Conservation (phyloP, 92 coral and sea anemone genomes). For the Palythoa grandis region DNA sequence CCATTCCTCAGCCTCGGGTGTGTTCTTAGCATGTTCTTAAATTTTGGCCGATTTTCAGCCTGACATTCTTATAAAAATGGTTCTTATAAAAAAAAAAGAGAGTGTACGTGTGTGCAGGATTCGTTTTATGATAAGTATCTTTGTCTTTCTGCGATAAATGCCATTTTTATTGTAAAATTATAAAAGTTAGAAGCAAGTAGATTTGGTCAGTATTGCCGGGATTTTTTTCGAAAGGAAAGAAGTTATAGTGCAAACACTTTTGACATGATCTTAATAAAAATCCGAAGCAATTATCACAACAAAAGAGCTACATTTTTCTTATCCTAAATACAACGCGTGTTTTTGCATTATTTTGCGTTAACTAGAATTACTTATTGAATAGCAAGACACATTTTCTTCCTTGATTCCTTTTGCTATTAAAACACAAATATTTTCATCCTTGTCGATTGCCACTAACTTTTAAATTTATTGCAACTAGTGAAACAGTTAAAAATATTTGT, state of each 20-base stretch:
- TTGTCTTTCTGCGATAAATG: constrained; percentile 1
- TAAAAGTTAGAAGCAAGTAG: not conserved
- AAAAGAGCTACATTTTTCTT: not conserved
- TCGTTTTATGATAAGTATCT: not conserved
- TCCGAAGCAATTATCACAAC: not conserved
- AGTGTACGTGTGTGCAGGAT: not conserved
- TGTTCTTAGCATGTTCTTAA: no score
- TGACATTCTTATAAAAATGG: no score
- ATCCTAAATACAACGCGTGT: not conserved
- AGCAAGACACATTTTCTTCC: not conserved
- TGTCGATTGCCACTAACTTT: not conserved
- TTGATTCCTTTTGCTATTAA: not conserved
- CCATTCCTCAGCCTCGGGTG: no score
- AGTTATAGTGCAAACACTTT: no score
- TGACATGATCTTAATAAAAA: not conserved
- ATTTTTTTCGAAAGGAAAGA: not conserved
- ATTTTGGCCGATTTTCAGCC: no score
- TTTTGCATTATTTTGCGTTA: not conserved
- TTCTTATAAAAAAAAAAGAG: no score
- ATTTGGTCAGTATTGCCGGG: not conserved
- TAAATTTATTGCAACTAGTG: not conserved
- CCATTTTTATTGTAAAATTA: not conserved
- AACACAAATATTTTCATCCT: not conserved
- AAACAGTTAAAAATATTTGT: not conserved
- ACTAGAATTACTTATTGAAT: not conserved